Evolutionary conservation across 2,888 invertebrate genomes (phyloP).

Genomic region (Philopedon plagiatum): DNA sequence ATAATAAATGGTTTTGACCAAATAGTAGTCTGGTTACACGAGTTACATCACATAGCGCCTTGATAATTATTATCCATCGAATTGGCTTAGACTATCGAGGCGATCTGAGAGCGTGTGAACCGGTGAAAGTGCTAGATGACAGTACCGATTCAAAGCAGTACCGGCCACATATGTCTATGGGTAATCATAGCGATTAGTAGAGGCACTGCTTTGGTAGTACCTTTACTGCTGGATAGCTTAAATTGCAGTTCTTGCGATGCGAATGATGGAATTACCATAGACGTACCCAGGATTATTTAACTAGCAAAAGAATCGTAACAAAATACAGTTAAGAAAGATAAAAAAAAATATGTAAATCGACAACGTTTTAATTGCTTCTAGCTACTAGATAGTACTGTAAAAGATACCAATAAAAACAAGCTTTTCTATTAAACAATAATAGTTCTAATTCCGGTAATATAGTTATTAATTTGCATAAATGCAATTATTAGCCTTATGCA

Average conservation of each 20-base stretch:
- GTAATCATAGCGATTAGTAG: constrained; percentile 60
- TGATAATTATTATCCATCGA: constrained; percentile 52
- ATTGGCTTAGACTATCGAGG: constrained; percentile 54
- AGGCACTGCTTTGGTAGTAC: constrained; percentile 53
- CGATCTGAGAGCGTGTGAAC: constrained; percentile 63
- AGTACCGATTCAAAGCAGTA: constrained; percentile 56
- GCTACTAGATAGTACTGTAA: no score
- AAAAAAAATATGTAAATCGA: no score
- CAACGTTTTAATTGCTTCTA: no score
- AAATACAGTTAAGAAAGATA: no score
- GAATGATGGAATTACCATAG: constrained; percentile 26
- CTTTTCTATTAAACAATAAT: no score
- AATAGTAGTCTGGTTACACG: constrained; percentile 43
- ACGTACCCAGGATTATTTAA: constrained; percentile 8
- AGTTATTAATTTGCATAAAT: no score
- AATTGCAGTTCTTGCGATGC: constrained; percentile 36
- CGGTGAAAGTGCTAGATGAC: constrained; percentile 65
- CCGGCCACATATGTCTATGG: constrained; percentile 58
- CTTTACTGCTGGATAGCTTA: constrained; percentile 35
- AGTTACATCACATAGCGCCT: constrained; percentile 50
- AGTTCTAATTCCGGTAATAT: no score
- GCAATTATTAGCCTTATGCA: not conserved
- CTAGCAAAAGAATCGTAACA: not conserved
- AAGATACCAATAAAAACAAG: no score
- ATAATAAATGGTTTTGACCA: constrained; percentile 51